phyloP scores from a whole-genome alignment of 1,140 invertebrate species.

The Pachyrhynchus sulphureomaculatus region DNA sequence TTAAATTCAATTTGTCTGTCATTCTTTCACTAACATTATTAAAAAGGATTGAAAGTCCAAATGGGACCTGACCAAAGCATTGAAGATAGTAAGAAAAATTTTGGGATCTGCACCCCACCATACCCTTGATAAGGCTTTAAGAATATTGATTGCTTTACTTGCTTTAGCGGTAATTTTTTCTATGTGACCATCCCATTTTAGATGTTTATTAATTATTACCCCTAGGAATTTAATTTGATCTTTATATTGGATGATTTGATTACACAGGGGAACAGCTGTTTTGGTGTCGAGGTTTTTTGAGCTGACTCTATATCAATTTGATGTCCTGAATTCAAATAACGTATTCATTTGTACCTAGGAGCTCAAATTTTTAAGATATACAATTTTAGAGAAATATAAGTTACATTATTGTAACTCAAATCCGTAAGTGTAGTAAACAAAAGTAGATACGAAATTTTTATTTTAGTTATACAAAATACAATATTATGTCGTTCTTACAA shows the following conservation, averaged over 20 bases:
- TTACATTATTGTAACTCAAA: no score
- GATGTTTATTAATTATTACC: conserved; percentile 2
- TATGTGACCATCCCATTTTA: conserved; percentile 19
- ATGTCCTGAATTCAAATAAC: no score
- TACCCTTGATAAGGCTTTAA: conserved; percentile 1
- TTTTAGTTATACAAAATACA: no score
- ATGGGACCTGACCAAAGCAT: conserved; percentile 7
- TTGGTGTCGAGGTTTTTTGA: no score
- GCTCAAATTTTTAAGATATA: no score
- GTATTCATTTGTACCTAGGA: no score
- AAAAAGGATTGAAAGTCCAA: conserved; percentile 17
- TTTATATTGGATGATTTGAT: background rate
- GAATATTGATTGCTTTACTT: conserved; percentile 3
- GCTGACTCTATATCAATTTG: no score
- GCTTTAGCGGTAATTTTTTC: conserved; percentile 12
- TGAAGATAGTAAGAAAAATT: conserved; percentile 9
- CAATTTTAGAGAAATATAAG: no score
- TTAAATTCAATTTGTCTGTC: conserved; percentile 4
- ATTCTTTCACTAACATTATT: background rate
- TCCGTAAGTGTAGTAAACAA: no score
- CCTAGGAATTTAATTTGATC: conserved; percentile 23
- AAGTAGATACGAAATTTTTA: no score
- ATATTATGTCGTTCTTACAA: no score
- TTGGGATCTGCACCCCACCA: conserved; percentile 26
- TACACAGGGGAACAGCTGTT: no score